Base-by-base conservation (phyloP, 1,140 invertebrate genomes). In the Episyrphus balteatus region DNA sequence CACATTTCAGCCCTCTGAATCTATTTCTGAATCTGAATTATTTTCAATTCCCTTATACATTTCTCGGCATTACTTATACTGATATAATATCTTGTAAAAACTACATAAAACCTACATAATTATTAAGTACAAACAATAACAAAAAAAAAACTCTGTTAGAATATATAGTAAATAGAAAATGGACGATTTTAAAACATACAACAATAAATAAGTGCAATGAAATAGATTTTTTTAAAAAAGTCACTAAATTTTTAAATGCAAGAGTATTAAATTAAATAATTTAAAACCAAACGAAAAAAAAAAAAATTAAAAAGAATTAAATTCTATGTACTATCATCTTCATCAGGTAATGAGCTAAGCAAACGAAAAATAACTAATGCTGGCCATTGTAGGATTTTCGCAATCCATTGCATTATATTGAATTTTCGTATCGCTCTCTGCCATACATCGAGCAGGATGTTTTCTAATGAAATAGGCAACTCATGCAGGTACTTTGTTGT, bases 311-410 rank as follows among this genome's bases (percentile, higher is more conserved):
- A 15, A 41, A 18, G 6, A 41, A 17, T 5, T 21, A 18, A 15
- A 21, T 21, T 41, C 39, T 41, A 41, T 17, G 14, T 41, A 41
- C 39, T 41, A 38, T 37, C 34, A 40, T 51, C 47, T 44, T 51
- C 50, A 31, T 49, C 50, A 33, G 50, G 50, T 50, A 50, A 44
- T 31, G 51, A 57, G 50, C 46, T 53, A 40, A 57, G 51, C 42
- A 57, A 44, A 51, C 53, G 51, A 51, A 41, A 53, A 42, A 57
- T 48, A 30, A 53, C 45, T 43, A 55, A 34, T 31, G 55, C 53
- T 19, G 55, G 55, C 55, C 55, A 57, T 54, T 57, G 55, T 40
- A 57, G 51, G 21, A 55, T 44, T 51, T 55, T 57, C 37, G 51
- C 42, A 32, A 57, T 48, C 53, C 55, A 57, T 45, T 46, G 48